phyloP scores from a whole-genome alignment of 2,888 invertebrate genomes.

The Nasonia oneida region DNA sequence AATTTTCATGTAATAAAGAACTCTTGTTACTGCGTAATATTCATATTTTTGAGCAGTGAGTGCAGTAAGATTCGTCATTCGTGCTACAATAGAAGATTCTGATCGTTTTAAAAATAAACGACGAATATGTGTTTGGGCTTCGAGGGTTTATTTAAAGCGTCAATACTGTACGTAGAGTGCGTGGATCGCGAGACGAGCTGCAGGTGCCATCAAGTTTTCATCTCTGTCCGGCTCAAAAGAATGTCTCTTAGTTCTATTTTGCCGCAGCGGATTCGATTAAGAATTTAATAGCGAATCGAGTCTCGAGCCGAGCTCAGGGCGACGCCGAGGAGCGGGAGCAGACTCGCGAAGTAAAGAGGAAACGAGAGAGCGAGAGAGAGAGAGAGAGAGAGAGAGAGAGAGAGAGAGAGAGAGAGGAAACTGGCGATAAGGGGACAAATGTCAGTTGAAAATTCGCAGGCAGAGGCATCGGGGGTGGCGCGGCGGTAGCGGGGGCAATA shows the following conservation, averaged over 20 bases:
- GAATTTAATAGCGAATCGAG: conserved; percentile 3
- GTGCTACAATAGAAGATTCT: too few species aligned
- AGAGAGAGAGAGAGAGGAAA: not conserved
- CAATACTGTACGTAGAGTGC: too few species aligned
- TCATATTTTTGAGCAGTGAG: too few species aligned
- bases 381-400: not conserved
- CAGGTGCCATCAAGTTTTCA: not conserved
- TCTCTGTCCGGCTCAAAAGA: not conserved
- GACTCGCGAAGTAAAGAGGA: conserved; percentile 4
- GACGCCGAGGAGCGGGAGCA: not conserved
- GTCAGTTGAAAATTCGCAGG: conserved; percentile 21
- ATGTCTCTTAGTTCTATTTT: conserved; percentile 6
- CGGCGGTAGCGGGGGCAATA: not conserved
- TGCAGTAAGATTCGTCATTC: too few species aligned
- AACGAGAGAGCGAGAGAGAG: not conserved
- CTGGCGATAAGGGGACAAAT: conserved; percentile 16
- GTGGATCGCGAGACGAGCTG: too few species aligned
- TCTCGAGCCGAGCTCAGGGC: not conserved
- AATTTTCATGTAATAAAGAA: too few species aligned
- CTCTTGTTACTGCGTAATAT: too few species aligned
- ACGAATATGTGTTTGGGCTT: too few species aligned
- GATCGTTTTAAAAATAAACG: too few species aligned
- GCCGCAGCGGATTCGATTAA: conserved; percentile 16
- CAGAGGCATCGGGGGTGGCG: not conserved
- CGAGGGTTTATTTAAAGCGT: too few species aligned